Percentiles rank a stretch among this genome's conserved stretches.
Conservation (phyloP, 1,140 invertebrate genomes). For the Apis laboriosa region DNA sequence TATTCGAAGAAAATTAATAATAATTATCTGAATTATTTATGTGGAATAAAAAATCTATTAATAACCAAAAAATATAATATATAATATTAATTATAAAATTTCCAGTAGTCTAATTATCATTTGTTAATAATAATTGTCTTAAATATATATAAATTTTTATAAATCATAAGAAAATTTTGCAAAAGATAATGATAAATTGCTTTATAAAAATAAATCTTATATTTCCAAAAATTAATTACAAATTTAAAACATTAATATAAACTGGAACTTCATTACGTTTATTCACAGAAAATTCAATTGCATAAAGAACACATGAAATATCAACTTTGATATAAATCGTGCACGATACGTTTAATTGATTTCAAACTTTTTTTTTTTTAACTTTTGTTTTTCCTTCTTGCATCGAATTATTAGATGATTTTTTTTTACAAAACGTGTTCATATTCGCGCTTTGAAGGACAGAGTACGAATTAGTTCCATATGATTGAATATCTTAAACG, state of each 20-base stretch:
- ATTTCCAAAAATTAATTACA: too few species aligned
- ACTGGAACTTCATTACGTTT: too few species aligned
- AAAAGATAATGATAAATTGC: too few species aligned
- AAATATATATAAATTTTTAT: neutral
- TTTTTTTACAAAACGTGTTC: neutral
- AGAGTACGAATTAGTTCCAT: slow-evolving; percentile 34
- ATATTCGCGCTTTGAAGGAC: neutral
- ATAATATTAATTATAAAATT: neutral
- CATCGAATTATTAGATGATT: neutral
- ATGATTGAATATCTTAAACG: slow-evolving; percentile 2
- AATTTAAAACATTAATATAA: too few species aligned
- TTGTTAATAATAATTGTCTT: neutral
- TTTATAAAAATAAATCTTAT: too few species aligned
- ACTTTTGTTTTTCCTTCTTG: neutral
- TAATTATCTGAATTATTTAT: neutral
- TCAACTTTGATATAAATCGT: neutral
- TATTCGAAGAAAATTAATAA: too few species aligned
- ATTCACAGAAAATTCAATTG: too few species aligned
- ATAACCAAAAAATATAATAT: neutral
- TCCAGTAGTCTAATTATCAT: neutral
- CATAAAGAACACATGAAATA: neutral
- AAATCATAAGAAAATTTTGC: too few species aligned
- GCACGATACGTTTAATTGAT: neutral
- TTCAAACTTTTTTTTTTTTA: neutral
- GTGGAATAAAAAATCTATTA: neutral